Conservation (phyloP, 2,888 invertebrate species). For the Homarus gammarus region DNA sequence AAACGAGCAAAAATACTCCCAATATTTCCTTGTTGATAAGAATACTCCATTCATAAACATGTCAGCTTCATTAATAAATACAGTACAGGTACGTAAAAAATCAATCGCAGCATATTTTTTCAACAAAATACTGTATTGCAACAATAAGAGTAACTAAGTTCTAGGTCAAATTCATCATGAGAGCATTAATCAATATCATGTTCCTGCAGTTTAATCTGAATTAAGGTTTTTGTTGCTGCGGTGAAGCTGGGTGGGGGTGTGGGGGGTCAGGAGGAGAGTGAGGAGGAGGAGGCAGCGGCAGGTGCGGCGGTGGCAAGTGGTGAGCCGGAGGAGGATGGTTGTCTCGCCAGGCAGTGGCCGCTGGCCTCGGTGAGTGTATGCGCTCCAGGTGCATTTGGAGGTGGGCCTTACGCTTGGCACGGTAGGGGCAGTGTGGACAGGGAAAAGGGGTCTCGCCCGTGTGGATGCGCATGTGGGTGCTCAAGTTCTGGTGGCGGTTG, state of each 20-base stretch:
- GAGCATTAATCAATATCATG: too few relatives aligned
- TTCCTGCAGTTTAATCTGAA: slow-evolving; percentile 2
- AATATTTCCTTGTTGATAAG: background rate
- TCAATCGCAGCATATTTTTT: too few relatives aligned
- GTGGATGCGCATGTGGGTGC: slow-evolving; percentile 75
- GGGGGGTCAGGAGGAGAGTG: slow-evolving; percentile 20
- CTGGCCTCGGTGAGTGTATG: slow-evolving; percentile 56
- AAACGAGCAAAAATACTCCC: background rate
- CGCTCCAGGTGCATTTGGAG: slow-evolving; percentile 70
- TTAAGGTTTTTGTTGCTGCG: slow-evolving; percentile 32
- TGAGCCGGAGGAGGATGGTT: slow-evolving; percentile 26
- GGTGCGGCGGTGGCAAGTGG: slow-evolving; percentile 41
- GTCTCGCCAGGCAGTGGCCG: slow-evolving; percentile 42
- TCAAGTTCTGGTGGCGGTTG: slow-evolving; percentile 74
- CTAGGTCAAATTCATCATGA: background rate
- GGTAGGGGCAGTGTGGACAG: slow-evolving; percentile 74
- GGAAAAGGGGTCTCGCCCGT: slow-evolving; percentile 75
- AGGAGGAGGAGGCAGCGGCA: slow-evolving; percentile 26
- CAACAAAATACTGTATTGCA: too few relatives aligned
- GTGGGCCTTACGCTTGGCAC: slow-evolving; percentile 73
- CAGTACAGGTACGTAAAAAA: too few relatives aligned
- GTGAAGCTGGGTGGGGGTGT: slow-evolving; percentile 40
- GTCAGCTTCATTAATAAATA: too few relatives aligned
- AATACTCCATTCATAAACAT: background rate
- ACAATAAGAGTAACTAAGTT: background rate